Percentiles rank a stretch among this genome's conserved stretches.
These are phyloP conservation scores for Speoplatyrhinus poulsoni DNA, from an alignment of 2,113 vertebrate species.

Conservation along the genomic window DNA sequence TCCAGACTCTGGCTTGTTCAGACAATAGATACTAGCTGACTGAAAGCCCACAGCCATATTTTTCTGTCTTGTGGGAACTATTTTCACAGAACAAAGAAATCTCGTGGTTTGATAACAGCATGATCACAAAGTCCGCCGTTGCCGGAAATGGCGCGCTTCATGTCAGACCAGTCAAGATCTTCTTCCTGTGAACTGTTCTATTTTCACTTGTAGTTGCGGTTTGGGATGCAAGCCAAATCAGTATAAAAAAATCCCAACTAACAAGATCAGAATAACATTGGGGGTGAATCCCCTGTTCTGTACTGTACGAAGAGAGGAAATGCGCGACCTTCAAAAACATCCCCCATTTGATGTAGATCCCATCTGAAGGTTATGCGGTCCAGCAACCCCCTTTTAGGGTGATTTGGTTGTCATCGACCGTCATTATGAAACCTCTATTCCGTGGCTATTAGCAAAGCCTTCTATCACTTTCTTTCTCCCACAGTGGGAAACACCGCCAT, in stretches of 20 bases:
- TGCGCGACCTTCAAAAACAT: constrained; percentile 15
- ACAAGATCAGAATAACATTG: constrained; percentile 27
- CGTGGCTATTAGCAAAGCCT: constrained; percentile 22
- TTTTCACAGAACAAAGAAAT: constrained; percentile 24
- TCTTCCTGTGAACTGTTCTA: constrained; percentile 39
- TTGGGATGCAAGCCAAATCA: constrained; percentile 18
- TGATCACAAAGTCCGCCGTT: constrained; percentile 31
- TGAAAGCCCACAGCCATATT: constrained; percentile 51
- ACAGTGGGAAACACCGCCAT: constrained; percentile 61
- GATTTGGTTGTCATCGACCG: constrained; percentile 33
- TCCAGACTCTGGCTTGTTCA: constrained; percentile 35
- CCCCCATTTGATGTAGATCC: constrained; percentile 31
- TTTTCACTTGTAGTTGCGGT: constrained; percentile 23
- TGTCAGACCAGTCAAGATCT: constrained; percentile 26
- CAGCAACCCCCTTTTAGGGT: constrained; percentile 31
- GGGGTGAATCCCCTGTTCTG: constrained; percentile 15
- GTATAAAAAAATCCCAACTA: not conserved
- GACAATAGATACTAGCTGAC: constrained; percentile 53
- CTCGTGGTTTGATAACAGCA: constrained; percentile 44
- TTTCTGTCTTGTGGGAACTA: constrained; percentile 44
- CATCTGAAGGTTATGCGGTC: constrained; percentile 31
- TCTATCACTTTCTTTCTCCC: constrained; percentile 57
- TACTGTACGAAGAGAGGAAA: constrained; percentile 11
- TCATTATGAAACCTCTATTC: constrained; percentile 61
- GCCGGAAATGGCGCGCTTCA: constrained; percentile 35